Percentiles rank a stretch among this genome's conserved stretches.
Evolutionary conservation across 2,888 invertebrate genomes (phyloP).

Genomic region (Lithophane semibrunnea): DNA sequence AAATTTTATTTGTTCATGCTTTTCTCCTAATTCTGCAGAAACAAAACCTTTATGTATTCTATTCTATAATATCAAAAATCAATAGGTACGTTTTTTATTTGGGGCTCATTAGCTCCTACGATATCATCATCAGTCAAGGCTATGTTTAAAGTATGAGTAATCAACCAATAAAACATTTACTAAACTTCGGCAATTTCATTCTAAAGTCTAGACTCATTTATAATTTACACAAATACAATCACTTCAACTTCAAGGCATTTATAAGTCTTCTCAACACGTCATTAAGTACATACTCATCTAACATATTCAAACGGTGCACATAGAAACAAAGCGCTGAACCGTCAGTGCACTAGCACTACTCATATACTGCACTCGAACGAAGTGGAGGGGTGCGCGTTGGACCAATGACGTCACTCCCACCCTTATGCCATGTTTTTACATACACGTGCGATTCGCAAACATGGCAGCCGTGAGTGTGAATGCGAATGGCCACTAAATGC

Average conservation of each 20-base stretch:
- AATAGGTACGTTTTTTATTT: background rate
- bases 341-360: slow-evolving; percentile 52
- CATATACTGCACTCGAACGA: slow-evolving; percentile 59
- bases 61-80: background rate
- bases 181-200: background rate
- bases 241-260: slow-evolving; percentile 11
- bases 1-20: slow-evolving; percentile 17
- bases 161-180: background rate
- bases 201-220: slow-evolving; percentile 8
- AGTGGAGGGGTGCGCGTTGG: slow-evolving; percentile 82
- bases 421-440: slow-evolving; percentile 71
- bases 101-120: too few species aligned
- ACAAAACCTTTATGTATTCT: background rate
- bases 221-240: background rate
- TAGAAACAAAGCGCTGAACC: slow-evolving; percentile 58
- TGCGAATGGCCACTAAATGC: slow-evolving; percentile 72
- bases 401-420: slow-evolving; percentile 85
- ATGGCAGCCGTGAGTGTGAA: slow-evolving; percentile 75
- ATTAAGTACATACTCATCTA: slow-evolving; percentile 46
- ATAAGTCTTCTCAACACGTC: slow-evolving; percentile 30
- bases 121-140: background rate
- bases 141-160: background rate
- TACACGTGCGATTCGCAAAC: slow-evolving; percentile 71
- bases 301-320: slow-evolving; percentile 55
- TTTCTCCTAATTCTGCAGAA: background rate